Base-by-base conservation (phyloP, 2,888 invertebrate species). In the Willowsia nigromaculata region DNA sequence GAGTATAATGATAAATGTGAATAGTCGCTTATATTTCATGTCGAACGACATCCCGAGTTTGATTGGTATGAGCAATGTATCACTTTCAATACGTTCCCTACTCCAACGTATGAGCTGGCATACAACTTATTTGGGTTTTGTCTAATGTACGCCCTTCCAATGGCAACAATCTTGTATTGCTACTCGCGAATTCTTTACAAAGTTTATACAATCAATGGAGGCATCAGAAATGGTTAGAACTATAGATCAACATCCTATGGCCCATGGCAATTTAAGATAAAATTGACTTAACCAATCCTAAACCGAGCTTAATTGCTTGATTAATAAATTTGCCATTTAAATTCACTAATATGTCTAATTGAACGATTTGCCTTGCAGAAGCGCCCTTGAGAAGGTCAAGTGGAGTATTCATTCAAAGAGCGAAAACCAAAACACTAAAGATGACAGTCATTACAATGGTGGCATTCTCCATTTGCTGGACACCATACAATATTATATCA, bases 121-220 rank as follows among this genome's bases (percentile, higher is more conserved):
- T 98, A 98, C 94, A 96, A 96, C 93, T 94, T 97, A 11, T 96
- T 97, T 93, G 97, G 97, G 92, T 97, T 98, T 96, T 94, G 96
- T 74, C 96, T 97, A 93, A 97, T 98, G 96, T 98, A 98, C 94
- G 96, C 96, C 65, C 95, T 97, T 71, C 98, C 98, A 0, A 94
- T 98, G 82, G 94, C 96, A 87, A 96, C 97, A 84, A 98, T 99
- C 91, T 96, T 98, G 92, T 97, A 96, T 93, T 97, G 97, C 93
- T 98, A 99, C 93, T 96, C 96, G 0, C 97, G 43, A 3, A 43
- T 43, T 9, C 11, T 43, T 13, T 43, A 9, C 5, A 43, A 43
- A 9, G 13, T 43, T 6, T 37, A n/a, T n/a, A n/a, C n/a, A n/a
- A n/a, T n/a, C n/a, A n/a, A n/a, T n/a, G n/a, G n/a, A n/a, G n/a